phyloP scores from a whole-genome alignment of 2,113 vertebrate species.

The Plecturocebus donacophilus region DNA sequence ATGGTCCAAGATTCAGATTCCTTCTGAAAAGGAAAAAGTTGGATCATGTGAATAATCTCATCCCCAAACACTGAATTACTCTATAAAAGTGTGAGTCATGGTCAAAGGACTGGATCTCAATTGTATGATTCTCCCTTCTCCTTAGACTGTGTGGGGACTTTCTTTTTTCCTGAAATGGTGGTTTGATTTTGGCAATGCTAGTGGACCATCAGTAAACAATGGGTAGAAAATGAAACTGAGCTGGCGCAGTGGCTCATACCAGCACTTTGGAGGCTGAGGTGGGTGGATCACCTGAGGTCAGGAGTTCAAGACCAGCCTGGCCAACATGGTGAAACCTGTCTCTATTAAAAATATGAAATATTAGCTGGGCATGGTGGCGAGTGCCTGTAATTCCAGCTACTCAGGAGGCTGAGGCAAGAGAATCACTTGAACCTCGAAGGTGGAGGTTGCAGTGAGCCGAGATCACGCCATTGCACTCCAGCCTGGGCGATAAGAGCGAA shows the following conservation, averaged over 20 bases:
- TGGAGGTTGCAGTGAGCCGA: too few species aligned
- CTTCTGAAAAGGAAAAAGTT: not conserved
- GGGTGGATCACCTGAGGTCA: not conserved
- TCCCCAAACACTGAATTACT: not conserved
- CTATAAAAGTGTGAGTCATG: not conserved
- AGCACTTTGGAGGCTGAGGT: not conserved
- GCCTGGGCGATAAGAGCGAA: too few species aligned
- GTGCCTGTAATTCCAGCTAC: too few species aligned
- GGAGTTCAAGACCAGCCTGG: not conserved
- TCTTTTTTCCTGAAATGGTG: not conserved
- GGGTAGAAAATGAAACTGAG: not conserved
- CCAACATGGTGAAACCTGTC: not conserved
- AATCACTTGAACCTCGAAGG: too few species aligned
- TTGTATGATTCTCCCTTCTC: not conserved
- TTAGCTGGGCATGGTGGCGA: too few species aligned
- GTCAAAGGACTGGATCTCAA: not conserved
- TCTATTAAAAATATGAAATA: not conserved
- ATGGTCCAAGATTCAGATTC: not conserved
- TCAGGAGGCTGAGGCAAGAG: too few species aligned
- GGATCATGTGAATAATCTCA: not conserved
- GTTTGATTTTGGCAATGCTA: not conserved
- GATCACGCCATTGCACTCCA: too few species aligned
- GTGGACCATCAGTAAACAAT: not conserved
- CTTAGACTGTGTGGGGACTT: not conserved
- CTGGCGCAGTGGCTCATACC: not conserved